phyloP scores from a whole-genome alignment of 2,888 invertebrate genomes.

The Orchestes rusci region DNA sequence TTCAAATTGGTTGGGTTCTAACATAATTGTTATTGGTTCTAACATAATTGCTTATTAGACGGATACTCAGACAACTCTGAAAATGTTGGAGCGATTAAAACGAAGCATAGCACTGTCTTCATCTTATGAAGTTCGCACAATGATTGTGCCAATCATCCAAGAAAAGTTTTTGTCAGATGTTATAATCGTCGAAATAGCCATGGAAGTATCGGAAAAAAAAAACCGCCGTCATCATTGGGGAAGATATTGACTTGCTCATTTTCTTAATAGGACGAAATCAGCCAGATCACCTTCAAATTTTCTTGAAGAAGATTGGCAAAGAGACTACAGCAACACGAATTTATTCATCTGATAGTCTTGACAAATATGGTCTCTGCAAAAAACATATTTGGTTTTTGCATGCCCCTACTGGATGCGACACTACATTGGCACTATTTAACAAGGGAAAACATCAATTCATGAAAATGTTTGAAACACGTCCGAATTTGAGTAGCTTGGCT shows the following conservation, averaged over 20 bases:
- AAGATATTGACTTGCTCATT: constrained; percentile 36
- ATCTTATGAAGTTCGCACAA: too few relatives aligned
- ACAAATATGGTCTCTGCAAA: constrained; percentile 24
- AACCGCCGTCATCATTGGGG: constrained; percentile 33
- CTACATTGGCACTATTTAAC: constrained; percentile 31
- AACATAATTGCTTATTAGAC: too few relatives aligned
- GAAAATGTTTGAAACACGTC: constrained; percentile 31
- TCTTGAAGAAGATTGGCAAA: constrained; percentile 35
- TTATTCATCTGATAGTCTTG: constrained; percentile 23
- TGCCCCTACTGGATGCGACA: constrained; percentile 22
- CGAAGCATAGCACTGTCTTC: too few relatives aligned
- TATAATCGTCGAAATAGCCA: constrained; percentile 34
- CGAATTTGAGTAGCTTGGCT: constrained; percentile 31
- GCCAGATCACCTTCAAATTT: constrained; percentile 10
- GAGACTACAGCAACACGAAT: constrained; percentile 20
- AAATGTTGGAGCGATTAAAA: too few relatives aligned
- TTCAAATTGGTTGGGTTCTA: too few relatives aligned
- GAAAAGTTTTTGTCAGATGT: constrained; percentile 37
- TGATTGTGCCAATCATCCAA: too few relatives aligned
- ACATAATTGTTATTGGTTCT: too few relatives aligned
- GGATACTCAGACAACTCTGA: too few relatives aligned
- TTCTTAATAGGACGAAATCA: constrained; percentile 28
- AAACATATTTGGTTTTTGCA: constrained; percentile 13
- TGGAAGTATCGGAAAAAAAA: constrained; percentile 26
- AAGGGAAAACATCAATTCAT: constrained; percentile 30